Percentiles rank a stretch among this genome's conserved stretches.
These are phyloP conservation scores for Zygogramma bicolorata DNA, from an alignment of 2,888 invertebrate species.

Conservation along the genomic window DNA sequence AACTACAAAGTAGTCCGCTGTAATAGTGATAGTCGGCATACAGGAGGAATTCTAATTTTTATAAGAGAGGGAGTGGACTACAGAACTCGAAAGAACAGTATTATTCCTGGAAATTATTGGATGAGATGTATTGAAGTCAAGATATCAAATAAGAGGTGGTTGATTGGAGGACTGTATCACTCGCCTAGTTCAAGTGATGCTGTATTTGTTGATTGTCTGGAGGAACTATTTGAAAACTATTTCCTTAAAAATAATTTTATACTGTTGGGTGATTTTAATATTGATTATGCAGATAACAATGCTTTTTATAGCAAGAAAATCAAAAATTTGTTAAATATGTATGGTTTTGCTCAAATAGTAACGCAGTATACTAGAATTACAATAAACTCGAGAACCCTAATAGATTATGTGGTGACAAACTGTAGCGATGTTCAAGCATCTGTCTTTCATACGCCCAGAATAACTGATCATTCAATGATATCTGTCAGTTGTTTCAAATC, in stretches of 20 bases:
- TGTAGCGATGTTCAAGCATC: slow-evolving; percentile 15
- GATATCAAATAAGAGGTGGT: slow-evolving; percentile 9
- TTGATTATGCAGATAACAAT: slow-evolving; percentile 2
- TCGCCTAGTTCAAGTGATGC: slow-evolving; percentile 19
- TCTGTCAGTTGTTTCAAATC: slow-evolving; percentile 19
- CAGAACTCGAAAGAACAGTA: slow-evolving; percentile 1
- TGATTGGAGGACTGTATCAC: slow-evolving; percentile 11
- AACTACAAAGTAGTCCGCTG: slow-evolving; percentile 12
- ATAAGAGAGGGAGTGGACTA: slow-evolving; percentile 11
- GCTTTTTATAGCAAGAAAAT: slow-evolving; percentile 18
- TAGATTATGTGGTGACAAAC: slow-evolving; percentile 7
- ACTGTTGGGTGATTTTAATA: slow-evolving; percentile 12
- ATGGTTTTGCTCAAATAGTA: no score
- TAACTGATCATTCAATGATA: slow-evolving; percentile 18
- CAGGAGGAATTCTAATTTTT: slow-evolving; percentile 16
- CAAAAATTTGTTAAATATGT: slow-evolving; percentile 16
- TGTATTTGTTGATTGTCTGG: slow-evolving; percentile 11
- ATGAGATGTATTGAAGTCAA: slow-evolving; percentile 11
- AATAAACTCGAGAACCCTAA: slow-evolving; percentile 10
- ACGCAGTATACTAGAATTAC: slow-evolving; percentile 17
- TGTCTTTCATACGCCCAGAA: slow-evolving; percentile 14
- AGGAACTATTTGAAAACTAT: neutral
- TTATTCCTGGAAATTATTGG: slow-evolving; percentile 19
- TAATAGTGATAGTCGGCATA: slow-evolving; percentile 13
- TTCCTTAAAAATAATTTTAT: slow-evolving; percentile 14